Evolutionary conservation across 2,797 vertebrate species (phyloP).

Genomic region (Dermochelys coriacea): DNA sequence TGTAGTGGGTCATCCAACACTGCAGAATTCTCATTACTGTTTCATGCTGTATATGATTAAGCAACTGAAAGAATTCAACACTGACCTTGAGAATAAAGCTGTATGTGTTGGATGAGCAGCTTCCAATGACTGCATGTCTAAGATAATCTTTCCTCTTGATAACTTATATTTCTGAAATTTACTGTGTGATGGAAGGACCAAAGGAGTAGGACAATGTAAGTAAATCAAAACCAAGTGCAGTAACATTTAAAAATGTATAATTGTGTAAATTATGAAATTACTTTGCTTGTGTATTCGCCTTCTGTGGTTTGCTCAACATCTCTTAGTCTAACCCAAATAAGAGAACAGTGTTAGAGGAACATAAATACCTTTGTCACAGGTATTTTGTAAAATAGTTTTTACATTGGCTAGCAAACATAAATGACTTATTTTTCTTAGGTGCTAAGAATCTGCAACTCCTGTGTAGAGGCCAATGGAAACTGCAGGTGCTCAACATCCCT

Average conservation of each 20-base stretch:
- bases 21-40: slow-evolving; percentile 65
- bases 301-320: neutral
- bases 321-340: neutral
- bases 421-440: fast-evolving
- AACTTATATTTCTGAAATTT: slow-evolving; percentile 22
- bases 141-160: slow-evolving; percentile 44
- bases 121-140: slow-evolving; percentile 57
- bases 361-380: neutral
- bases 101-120: slow-evolving; percentile 73
- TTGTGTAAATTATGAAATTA: slow-evolving; percentile 21
- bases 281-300: neutral
- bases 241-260: slow-evolving; percentile 34
- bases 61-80: slow-evolving; percentile 63
- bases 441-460: neutral
- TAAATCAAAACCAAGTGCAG: neutral
- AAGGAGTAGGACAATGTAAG: slow-evolving; percentile 1
- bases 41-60: slow-evolving; percentile 73
- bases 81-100: slow-evolving; percentile 77
- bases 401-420: neutral
- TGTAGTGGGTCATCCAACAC: slow-evolving; percentile 76
- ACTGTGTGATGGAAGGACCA: slow-evolving; percentile 26
- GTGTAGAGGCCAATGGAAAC: slow-evolving; percentile 8
- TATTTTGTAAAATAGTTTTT: neutral
- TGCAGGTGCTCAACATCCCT: neutral
- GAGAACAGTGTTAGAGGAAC: neutral